phyloP scores from a whole-genome alignment of 2,113 vertebrate species.

The Caloenas nicobarica region DNA sequence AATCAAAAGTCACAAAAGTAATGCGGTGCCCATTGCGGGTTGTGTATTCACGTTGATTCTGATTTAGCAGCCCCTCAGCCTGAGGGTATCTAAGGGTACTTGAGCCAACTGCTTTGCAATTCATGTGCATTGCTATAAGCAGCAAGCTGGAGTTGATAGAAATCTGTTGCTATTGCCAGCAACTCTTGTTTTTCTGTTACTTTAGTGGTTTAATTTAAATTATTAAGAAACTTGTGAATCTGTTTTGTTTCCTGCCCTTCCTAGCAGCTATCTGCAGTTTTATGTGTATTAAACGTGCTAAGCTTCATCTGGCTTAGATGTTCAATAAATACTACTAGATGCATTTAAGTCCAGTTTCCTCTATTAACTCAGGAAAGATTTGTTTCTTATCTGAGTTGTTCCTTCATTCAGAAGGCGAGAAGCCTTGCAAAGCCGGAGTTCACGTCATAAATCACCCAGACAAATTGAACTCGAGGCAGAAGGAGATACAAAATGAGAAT shows the following conservation, averaged over 20 bases:
- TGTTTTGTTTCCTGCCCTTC: constrained; percentile 3
- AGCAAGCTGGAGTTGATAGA: background rate
- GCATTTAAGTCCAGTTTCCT: constrained; percentile 25
- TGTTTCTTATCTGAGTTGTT: constrained; percentile 48
- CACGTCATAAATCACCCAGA: constrained; percentile 38
- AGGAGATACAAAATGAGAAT: background rate
- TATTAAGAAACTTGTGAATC: background rate
- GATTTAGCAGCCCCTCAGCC: background rate
- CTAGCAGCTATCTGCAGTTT: background rate
- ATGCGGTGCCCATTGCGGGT: background rate
- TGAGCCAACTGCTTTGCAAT: background rate
- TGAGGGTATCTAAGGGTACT: background rate
- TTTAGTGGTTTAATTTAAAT: constrained; percentile 18
- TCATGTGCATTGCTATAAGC: background rate
- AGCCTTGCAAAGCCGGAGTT: background rate
- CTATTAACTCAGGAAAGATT: constrained; percentile 32
- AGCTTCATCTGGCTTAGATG: constrained; percentile 38
- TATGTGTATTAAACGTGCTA: background rate
- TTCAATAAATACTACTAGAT: constrained; percentile 43
- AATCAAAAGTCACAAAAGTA: background rate
- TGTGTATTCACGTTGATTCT: background rate
- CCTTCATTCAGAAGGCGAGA: constrained; percentile 26
- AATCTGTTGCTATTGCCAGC: background rate
- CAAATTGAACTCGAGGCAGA: constrained; percentile 7
- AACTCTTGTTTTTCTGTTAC: background rate